phyloP scores from a whole-genome alignment of 2,888 invertebrate genomes.

The Busseola fusca region DNA sequence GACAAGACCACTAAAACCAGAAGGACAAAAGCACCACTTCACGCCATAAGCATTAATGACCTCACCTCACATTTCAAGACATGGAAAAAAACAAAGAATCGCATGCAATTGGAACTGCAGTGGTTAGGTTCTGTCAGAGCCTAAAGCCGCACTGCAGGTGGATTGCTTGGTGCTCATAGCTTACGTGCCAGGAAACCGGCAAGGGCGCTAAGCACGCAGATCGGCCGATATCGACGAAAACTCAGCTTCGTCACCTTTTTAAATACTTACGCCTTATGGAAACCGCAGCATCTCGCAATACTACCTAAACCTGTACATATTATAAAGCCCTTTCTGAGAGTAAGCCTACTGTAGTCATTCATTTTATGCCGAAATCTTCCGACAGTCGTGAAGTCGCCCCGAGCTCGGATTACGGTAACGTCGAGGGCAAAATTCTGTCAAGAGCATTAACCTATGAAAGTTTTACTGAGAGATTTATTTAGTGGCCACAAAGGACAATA shows the following conservation, averaged over 20 bases:
- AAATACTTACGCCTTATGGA: conserved; percentile 2
- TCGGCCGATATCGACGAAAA: conserved; percentile 1
- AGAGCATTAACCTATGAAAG: conserved; percentile 51
- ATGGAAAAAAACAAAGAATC: conserved; percentile 29
- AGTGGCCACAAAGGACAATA: conserved; percentile 31
- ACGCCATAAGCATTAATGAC: conserved; percentile 19
- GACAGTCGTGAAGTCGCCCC: conserved; percentile 24
- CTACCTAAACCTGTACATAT: neutral
- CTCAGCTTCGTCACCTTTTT: conserved; percentile 11
- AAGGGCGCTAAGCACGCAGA: conserved; percentile 41
- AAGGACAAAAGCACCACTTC: conserved; percentile 31
- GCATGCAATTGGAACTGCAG: conserved; percentile 49
- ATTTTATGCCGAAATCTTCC: conserved; percentile 37
- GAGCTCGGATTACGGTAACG: conserved; percentile 45
- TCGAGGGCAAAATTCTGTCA: conserved; percentile 30
- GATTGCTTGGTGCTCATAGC: conserved; percentile 21
- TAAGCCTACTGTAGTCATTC: conserved; percentile 21
- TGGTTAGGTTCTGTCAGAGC: conserved; percentile 44
- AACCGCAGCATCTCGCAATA: neutral
- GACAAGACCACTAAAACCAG: conserved; percentile 26
- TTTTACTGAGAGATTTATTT: conserved; percentile 40
- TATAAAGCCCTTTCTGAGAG: neutral
- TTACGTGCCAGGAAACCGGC: conserved; percentile 46
- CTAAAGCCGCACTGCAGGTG: conserved; percentile 53
- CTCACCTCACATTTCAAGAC: conserved; percentile 9